phyloP scores from a whole-genome alignment of 2,797 vertebrate species.

The Aphelocoma californica region DNA sequence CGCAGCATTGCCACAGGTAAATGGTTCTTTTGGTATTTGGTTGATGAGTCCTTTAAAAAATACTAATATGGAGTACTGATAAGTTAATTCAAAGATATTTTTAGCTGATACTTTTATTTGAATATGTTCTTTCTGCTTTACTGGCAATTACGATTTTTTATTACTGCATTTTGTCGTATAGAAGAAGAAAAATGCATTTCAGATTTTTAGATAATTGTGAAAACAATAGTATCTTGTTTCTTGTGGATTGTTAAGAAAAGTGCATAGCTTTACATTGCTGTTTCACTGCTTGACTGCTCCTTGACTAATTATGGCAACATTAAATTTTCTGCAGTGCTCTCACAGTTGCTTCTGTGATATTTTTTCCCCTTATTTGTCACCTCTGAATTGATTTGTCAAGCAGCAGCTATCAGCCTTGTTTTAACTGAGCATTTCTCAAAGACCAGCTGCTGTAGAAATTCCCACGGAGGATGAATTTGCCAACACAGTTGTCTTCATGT shows the following conservation, averaged over 20 bases:
- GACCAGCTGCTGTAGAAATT: conserved; percentile 35
- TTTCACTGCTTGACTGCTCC: background rate
- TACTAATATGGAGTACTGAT: background rate
- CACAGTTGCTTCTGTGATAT: background rate
- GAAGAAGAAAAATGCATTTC: background rate
- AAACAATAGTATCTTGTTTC: background rate
- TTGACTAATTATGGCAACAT: background rate
- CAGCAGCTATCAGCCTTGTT: background rate
- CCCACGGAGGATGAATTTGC: conserved; percentile 17
- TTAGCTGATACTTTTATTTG: background rate
- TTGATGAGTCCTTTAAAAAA: background rate
- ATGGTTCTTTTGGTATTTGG: background rate
- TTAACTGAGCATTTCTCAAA: background rate
- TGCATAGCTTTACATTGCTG: background rate
- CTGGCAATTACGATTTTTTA: background rate
- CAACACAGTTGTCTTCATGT: background rate
- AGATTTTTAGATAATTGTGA: background rate
- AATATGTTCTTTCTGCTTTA: background rate
- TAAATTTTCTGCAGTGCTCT: background rate
- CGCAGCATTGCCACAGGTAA: background rate
- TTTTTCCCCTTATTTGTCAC: background rate
- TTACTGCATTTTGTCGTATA: background rate
- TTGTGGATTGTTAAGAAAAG: background rate
- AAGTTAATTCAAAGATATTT: background rate
- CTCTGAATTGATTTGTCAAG: conserved; percentile 43